phyloP scores from a whole-genome alignment of 2,888 invertebrate genomes.

The Psylliodes chrysocephalus region DNA sequence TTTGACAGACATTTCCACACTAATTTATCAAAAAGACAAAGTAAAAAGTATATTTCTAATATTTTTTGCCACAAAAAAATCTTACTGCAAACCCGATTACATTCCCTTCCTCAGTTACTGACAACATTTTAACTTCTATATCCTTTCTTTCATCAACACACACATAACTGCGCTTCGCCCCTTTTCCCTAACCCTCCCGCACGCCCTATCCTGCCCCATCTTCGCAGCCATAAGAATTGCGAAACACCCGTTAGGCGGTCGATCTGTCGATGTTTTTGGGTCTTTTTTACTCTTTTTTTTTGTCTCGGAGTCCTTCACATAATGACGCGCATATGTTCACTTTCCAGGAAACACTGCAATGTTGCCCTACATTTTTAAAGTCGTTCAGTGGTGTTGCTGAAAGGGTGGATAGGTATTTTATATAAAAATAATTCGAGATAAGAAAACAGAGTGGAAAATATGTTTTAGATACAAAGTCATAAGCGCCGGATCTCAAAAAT shows the following conservation, averaged over 20 bases:
- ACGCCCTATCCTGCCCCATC: slow-evolving; percentile 25
- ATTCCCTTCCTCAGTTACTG: not conserved
- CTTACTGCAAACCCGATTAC: not conserved
- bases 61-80: too few relatives aligned
- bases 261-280: slow-evolving; percentile 48
- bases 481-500: too few relatives aligned
- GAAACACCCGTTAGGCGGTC: slow-evolving; percentile 52
- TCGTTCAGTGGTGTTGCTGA: slow-evolving; percentile 35
- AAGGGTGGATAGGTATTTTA: too few relatives aligned
- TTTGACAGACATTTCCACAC: too few relatives aligned
- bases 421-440: too few relatives aligned
- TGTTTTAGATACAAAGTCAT: too few relatives aligned
- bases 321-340: slow-evolving; percentile 58
- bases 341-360: slow-evolving; percentile 58
- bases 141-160: not conserved
- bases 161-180: not conserved
- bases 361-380: slow-evolving; percentile 53
- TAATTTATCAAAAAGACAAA: too few relatives aligned
- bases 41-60: too few relatives aligned
- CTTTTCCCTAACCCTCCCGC: slow-evolving; percentile 1
- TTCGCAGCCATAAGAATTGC: slow-evolving; percentile 41
- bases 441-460: too few relatives aligned
- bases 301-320: slow-evolving; percentile 52
- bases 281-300: slow-evolving; percentile 48
- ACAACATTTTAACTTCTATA: not conserved